Base-by-base conservation (phyloP, 2,113 vertebrate genomes). In the Carassius gibelio region DNA sequence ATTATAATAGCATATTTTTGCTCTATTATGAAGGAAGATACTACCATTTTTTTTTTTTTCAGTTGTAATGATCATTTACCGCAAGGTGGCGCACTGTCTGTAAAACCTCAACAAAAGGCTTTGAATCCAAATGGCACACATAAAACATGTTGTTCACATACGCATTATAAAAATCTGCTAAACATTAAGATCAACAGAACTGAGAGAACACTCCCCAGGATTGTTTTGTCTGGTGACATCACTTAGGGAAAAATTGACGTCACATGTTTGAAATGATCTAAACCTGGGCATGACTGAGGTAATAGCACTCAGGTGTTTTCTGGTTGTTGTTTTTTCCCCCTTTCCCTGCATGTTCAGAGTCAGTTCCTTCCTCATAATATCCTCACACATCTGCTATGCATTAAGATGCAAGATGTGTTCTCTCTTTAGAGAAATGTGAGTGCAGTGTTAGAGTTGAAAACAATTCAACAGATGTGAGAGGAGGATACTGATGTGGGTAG, bases 261-360 rank as follows among this genome's bases (percentile, higher is more conserved):
- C 86, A 86, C 61, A 26, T 75, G 55, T 50, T 86, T 87, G 45
- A 89, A 76, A 75, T 77, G 71, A 55, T 75, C 34, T 78, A 75
- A 74, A 89, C 80, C 61, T 26, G 57, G 82, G 76, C 66, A 85
- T 89, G 85, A 90, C 91, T 90, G 81, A 88, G 92, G 91, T 90
- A 93, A 87, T 91, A 88, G 48, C 23, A 26, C 90, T 93, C 92
- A 93, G 93, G 93, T 94, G 92, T 92, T 91, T 91, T 76, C 88
- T 59, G 8, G 21, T 69, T 62, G 6, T 69, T 23, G 1, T 30
- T 75, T 68, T 42, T 26, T 7, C 45, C 45, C 45, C 45, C 45
- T 71, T 38, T 68, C n/a, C 68, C 23, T 68, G 81, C 81, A 86
- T 86, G 84, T 87, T 87, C 86, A 79, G 48, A 83, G 69, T 30